These are phyloP conservation scores for Poeciliopsis turrubarensis DNA, from an alignment of 2,113 vertebrate species.

Conservation along the genomic window DNA sequence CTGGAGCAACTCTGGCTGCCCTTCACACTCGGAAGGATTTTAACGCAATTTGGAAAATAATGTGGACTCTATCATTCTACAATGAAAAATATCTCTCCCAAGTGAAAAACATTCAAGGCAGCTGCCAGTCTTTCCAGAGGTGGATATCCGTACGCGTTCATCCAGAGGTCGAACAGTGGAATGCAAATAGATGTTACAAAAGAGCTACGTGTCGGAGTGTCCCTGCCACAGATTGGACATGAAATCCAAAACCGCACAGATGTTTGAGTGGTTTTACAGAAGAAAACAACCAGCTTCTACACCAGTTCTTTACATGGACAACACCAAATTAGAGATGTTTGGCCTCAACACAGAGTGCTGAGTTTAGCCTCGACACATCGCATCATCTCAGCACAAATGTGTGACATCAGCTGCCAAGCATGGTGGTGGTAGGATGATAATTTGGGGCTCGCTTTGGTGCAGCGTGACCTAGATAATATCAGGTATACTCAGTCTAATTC, in stretches of 20 bases:
- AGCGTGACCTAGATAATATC: not conserved
- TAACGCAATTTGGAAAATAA: not conserved
- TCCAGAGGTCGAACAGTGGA: not conserved
- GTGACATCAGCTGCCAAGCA: not conserved
- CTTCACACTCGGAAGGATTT: not conserved
- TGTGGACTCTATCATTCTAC: not conserved
- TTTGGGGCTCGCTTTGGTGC: not conserved
- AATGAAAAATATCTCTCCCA: not conserved
- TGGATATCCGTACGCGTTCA: not conserved
- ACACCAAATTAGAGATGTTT: not conserved
- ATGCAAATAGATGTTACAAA: not conserved
- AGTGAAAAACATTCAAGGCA: not conserved
- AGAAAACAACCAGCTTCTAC: not conserved
- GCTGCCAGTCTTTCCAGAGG: not conserved
- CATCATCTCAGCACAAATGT: not conserved
- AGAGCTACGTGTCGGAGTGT: not conserved
- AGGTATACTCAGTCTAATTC: not conserved
- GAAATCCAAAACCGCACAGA: not conserved
- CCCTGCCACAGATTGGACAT: not conserved
- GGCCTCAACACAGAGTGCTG: not conserved
- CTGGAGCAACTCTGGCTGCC: not conserved
- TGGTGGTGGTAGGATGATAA: not conserved
- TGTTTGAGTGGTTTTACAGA: not conserved
- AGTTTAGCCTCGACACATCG: not conserved
- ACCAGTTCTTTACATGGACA: not conserved